phyloP scores from a whole-genome alignment of 2,888 invertebrate genomes.

The Mactromeris polynyma region DNA sequence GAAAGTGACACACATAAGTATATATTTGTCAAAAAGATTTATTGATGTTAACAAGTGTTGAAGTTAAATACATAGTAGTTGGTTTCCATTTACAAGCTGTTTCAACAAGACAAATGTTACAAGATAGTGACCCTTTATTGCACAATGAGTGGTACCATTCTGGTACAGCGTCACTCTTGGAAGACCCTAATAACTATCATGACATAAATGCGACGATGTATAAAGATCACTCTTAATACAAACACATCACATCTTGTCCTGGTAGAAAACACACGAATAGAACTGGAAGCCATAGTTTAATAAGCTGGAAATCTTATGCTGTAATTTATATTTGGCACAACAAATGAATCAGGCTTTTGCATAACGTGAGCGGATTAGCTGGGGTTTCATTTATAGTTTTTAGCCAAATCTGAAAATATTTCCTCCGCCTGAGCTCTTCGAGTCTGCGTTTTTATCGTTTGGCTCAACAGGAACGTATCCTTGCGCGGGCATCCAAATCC shows the following conservation, averaged over 20 bases:
- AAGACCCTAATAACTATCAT: background rate
- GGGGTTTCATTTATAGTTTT: slow-evolving; percentile 8
- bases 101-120: too few relatives aligned
- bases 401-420: slow-evolving; percentile 83
- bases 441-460: slow-evolving; percentile 70
- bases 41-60: too few relatives aligned
- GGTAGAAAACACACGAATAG: background rate
- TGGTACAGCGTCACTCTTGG: background rate
- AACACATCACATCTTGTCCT: background rate
- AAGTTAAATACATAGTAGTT: too few relatives aligned
- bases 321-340: slow-evolving; percentile 2
- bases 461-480: slow-evolving; percentile 84
- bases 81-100: too few relatives aligned
- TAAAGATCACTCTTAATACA: background rate
- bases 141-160: background rate
- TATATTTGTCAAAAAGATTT: too few relatives aligned
- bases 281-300: background rate
- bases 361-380: slow-evolving; percentile 11
- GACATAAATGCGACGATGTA: background rate
- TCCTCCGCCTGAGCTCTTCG: slow-evolving; percentile 52
- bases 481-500: slow-evolving; percentile 86
- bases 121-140: too few relatives aligned
- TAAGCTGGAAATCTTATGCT: background rate
- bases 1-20: too few relatives aligned
- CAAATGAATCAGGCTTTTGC: slow-evolving; percentile 15